Evolutionary conservation across 2,113 vertebrate species (phyloP).

Genomic region (Phalacrocorax brasilianus): DNA sequence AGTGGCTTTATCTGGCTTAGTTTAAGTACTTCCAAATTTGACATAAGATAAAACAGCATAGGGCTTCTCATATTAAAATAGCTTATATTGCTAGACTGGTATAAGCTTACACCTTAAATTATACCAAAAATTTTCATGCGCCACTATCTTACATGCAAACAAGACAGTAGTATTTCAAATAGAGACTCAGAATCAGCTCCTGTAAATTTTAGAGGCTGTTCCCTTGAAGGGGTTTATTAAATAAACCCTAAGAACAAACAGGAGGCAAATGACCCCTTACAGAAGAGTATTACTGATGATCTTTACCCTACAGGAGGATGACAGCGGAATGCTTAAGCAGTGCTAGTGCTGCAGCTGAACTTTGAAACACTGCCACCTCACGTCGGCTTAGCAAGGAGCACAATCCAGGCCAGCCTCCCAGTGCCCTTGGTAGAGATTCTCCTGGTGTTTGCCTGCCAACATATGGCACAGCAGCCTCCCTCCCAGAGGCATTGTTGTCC

Average conservation of each 20-base stretch:
- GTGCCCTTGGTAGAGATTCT: background rate
- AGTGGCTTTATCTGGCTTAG: background rate
- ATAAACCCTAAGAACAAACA: background rate
- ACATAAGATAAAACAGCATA: background rate
- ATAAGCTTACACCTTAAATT: background rate
- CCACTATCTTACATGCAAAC: background rate
- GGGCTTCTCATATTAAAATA: background rate
- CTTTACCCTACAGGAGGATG: background rate
- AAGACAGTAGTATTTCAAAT: background rate
- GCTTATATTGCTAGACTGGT: background rate
- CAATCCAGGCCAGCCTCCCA: background rate
- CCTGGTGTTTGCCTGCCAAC: background rate
- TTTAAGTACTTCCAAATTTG: background rate
- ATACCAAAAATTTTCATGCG: background rate
- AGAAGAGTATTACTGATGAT: background rate
- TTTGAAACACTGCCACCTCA: conserved; percentile 39
- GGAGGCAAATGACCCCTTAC: background rate
- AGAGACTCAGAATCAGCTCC: background rate
- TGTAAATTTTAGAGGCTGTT: background rate
- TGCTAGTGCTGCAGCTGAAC: background rate
- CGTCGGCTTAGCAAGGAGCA: background rate
- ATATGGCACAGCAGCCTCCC: background rate
- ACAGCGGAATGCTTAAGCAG: background rate
- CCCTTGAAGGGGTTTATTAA: background rate
- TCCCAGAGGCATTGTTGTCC: background rate